Base-by-base conservation (phyloP, 2,888 invertebrate species). In the Lacanobia oleracea region DNA sequence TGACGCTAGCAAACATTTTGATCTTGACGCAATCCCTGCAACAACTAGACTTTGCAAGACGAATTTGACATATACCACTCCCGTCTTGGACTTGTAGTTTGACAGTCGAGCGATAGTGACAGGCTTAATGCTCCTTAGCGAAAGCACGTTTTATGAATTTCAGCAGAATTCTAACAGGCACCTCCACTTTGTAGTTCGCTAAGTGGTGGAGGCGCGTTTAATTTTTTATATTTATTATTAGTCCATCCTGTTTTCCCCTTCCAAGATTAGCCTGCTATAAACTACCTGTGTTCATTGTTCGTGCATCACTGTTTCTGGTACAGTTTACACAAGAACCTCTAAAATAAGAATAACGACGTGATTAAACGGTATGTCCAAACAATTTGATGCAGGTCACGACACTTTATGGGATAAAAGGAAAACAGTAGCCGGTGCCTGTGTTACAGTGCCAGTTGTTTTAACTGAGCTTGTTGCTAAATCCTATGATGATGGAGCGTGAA, bases 341-440 rank as follows among this genome's bases (percentile, higher is more conserved):
- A 84, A 84, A 86, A 86, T 77, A 79, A 86, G 85, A 84, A 68
- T 84, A 69, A 84, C 79, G 84, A 86, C 27, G 73, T 73, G 74
- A 86, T 86, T 83, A 81, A 84, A 81, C 60, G 9, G 74, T 54
- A 76, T 79, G 77, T 84, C 79, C 86, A 84, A 84, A 84, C 86
- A 86, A 70, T 79, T 72, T 70, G 69, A 68, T 74, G 68, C 82
- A 77, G 84, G 75, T 79, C 82, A 62, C 75, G 64, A 71, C 81
- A 83, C 75, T 82, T 73, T 73, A 82, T 74, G 48, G 37, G 81
- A 80, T 81, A 33, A 72, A 75, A 75, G 70, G 67, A 65, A 83
- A 75, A 79, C 60, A 43, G 61, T 21, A 64, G 67, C 21, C 0
- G 48, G 16, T 50, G 53, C 54, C 50, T 65, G 54, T 65, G 40